A percentile compares a stretch with the other conserved stretches of the same genome.
These are phyloP conservation scores for Monochamus saltuarius DNA, from an alignment of 1,140 invertebrate genomes.

Conservation along the genomic window DNA sequence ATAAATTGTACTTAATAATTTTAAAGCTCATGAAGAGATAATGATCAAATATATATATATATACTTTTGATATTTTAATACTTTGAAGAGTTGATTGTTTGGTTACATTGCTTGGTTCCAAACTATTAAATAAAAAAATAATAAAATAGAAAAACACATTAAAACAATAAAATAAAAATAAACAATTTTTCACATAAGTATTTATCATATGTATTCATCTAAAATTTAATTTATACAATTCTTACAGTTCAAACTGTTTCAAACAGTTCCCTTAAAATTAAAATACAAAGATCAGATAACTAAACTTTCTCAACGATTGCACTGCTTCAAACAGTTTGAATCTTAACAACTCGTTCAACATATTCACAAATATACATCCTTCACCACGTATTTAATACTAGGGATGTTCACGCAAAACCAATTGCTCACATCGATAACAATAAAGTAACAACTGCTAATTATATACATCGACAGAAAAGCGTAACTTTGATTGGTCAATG, in stretches of 20 bases:
- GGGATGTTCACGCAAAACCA: conserved; percentile 43
- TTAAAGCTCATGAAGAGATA: conserved; percentile 44
- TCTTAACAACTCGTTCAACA: conserved; percentile 44
- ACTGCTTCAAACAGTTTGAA: conserved; percentile 39
- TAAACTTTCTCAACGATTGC: conserved; percentile 8
- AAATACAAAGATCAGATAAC: conserved; percentile 7
- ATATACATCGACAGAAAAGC: conserved; percentile 53
- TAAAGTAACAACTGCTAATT: conserved; percentile 51
- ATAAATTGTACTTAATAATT: conserved; percentile 51
- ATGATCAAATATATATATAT: conserved; percentile 27
- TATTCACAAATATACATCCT: conserved; percentile 52
- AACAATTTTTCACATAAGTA: conserved; percentile 23
- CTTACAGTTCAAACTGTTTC: conserved; percentile 27
- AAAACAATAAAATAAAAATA: conserved; percentile 32
- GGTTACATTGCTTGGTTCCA: conserved; percentile 9
- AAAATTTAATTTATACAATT: conserved; percentile 39
- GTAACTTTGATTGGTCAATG: conserved; percentile 53
- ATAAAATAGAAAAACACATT: conserved; percentile 28
- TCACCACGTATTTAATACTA: conserved; percentile 50
- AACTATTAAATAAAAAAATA: conserved; percentile 10
- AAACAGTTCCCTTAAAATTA: conserved; percentile 25
- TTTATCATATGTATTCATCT: conserved; percentile 33
- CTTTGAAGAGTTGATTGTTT: conserved; percentile 19
- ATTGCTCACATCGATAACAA: conserved; percentile 49
- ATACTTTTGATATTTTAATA: conserved; percentile 26